Base-by-base conservation (phyloP, 2,797 vertebrate genomes). In the Aplochiton taeniatus region DNA sequence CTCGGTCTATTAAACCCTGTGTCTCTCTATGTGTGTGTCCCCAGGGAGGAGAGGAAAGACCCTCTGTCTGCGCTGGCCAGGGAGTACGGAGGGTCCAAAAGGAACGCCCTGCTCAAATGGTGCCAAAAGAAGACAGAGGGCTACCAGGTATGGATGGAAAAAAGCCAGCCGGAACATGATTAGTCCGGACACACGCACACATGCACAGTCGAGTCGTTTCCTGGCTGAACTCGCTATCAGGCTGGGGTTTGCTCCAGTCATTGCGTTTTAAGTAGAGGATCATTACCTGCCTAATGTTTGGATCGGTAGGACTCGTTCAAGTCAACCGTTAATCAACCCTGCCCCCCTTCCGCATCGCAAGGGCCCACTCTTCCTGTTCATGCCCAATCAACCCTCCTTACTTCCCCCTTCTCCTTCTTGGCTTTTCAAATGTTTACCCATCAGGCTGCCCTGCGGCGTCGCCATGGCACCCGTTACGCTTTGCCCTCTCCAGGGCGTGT, bases 81-180 rank as follows among this genome's bases (percentile, higher is more conserved):
- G 78, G 94, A 95, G 63, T 95, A 95, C 11, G 95, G 95, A 68
- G 94, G 94, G 12, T 95, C 94, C 17, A 96, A 95, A 86, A 91
- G 94, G 70, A 95, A 95, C 0, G 94, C 94, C 18, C 72, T 96
- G 74, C 87, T 95, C 73, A 94, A 92, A 73, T 96, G 95, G 95
- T 95, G 94, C 78, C 95, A 96, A 87, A 94, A 94, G 87, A 96
- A 95, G 76, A 95, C 95, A 0, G 94, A 95, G 81, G 94, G 94
- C 11, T 96, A 96, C 73, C 94, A 92, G 93, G 94, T 95, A 87
- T 11, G 46, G 12, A n/a, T n/a, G n/a, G n/a, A n/a, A n/a, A n/a
- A 42, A 57, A 6, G 31, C 31, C 31, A 3, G 31, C 31, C 31
- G 6, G 3, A 31, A 31, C 31, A 31, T 31, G 31, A 31, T 31